Conservation (phyloP, 2,888 invertebrate genomes). For the Tineola bisselliella region DNA sequence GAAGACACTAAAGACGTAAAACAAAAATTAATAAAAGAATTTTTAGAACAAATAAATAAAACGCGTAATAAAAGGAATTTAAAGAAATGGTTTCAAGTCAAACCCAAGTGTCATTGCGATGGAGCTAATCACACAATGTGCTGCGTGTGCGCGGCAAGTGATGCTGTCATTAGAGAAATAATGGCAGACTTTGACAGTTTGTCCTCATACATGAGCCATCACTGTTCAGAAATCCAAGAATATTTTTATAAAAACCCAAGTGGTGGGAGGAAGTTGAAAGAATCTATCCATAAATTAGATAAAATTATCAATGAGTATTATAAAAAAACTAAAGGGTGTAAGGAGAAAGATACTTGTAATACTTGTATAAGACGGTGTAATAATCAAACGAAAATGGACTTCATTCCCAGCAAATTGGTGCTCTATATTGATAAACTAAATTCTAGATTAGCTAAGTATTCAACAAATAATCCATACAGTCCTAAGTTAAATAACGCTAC, state of each 20-base stretch:
- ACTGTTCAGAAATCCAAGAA: constrained; percentile 52
- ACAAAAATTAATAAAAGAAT: neutral
- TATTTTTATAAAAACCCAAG: constrained; percentile 48
- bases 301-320: constrained; percentile 39
- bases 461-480: neutral
- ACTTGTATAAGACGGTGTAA: neutral
- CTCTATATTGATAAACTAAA: neutral
- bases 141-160: constrained; percentile 41
- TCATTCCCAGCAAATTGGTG: neutral
- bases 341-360: constrained; percentile 14
- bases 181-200: constrained; percentile 46
- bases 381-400: neutral
- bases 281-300: constrained; percentile 39
- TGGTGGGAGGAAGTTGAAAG: constrained; percentile 41
- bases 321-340: constrained; percentile 43
- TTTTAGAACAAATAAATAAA: constrained; percentile 15
- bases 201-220: constrained; percentile 40
- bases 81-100: constrained; percentile 29
- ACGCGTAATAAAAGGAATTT: constrained; percentile 18
- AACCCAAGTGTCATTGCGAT: constrained; percentile 39
- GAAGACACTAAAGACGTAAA: constrained; percentile 8
- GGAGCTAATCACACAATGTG: constrained; percentile 41
- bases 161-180: constrained; percentile 44
- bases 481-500: neutral
- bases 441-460: neutral